Conservation (phyloP, 1,140 invertebrate genomes). For the Scylla paramamosain region DNA sequence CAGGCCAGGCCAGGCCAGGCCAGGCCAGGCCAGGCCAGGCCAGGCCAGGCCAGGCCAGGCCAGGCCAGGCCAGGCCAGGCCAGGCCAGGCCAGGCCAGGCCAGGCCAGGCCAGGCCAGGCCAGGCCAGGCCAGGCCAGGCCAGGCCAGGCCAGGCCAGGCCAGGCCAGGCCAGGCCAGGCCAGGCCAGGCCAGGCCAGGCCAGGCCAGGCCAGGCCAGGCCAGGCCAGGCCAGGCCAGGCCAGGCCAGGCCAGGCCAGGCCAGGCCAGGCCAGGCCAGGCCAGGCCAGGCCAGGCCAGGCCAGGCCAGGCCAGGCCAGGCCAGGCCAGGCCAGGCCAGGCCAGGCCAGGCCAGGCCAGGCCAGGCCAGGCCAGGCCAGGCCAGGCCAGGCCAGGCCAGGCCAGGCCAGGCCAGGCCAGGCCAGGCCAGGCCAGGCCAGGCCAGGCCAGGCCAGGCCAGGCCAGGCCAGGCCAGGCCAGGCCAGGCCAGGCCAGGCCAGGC, state of each 20-base stretch:
- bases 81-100: conserved; percentile 68
- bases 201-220: conserved; percentile 55
- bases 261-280: conserved; percentile 3
- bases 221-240: conserved; percentile 64
- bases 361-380: conserved; percentile 31
- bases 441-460: conserved; percentile 48
- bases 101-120: conserved; percentile 76
- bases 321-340: neutral
- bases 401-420: conserved; percentile 35
- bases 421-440: conserved; percentile 59
- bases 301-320: neutral
- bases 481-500: conserved; percentile 44
- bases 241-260: conserved; percentile 31
- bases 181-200: conserved; percentile 69
- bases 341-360: conserved; percentile 56
- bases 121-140: conserved; percentile 78
- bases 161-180: conserved; percentile 73
- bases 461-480: conserved; percentile 46
- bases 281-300: conserved; percentile 13
- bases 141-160: conserved; percentile 77
- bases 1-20: conserved; percentile 51
- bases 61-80: conserved; percentile 48
- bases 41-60: conserved; percentile 53
- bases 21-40: conserved; percentile 53
- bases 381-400: neutral